phyloP scores from a whole-genome alignment of 2,113 vertebrate genomes.

The Peromyscus californicus region DNA sequence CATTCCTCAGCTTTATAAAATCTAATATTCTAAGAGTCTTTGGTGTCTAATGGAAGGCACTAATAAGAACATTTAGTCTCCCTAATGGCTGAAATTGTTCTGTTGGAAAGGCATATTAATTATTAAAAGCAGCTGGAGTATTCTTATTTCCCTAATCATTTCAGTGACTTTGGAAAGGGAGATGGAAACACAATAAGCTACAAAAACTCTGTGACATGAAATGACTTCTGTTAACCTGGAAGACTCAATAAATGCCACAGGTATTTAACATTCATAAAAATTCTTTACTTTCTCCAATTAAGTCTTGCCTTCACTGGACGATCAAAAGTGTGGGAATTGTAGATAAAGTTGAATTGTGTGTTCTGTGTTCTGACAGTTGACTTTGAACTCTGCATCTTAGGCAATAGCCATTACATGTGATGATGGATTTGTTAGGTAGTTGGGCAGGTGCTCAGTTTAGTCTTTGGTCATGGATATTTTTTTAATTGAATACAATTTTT shows the following conservation, averaged over 20 bases:
- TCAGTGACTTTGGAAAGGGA: background rate
- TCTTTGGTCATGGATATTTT: background rate
- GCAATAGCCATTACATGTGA: background rate
- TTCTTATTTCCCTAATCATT: slow-evolving; percentile 26
- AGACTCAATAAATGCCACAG: background rate
- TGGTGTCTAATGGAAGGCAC: background rate
- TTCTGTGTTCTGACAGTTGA: background rate
- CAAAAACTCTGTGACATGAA: background rate
- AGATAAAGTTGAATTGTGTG: background rate
- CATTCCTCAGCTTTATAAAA: background rate
- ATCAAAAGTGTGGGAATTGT: background rate
- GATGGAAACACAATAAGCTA: background rate
- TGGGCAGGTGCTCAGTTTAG: background rate
- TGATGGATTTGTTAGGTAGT: background rate
- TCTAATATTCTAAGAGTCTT: slow-evolving; percentile 3
- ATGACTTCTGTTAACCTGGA: background rate
- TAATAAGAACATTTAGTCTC: slow-evolving; percentile 21
- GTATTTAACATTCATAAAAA: background rate
- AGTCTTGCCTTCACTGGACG: background rate
- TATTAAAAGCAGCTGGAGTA: slow-evolving; percentile 29
- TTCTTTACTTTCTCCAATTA: background rate
- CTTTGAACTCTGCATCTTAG: background rate
- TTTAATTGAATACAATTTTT: background rate
- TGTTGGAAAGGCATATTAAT: slow-evolving; percentile 13
- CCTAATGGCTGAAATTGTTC: slow-evolving; percentile 6